Conservation (phyloP, 2,888 invertebrate species). For the Andricus curvator region DNA sequence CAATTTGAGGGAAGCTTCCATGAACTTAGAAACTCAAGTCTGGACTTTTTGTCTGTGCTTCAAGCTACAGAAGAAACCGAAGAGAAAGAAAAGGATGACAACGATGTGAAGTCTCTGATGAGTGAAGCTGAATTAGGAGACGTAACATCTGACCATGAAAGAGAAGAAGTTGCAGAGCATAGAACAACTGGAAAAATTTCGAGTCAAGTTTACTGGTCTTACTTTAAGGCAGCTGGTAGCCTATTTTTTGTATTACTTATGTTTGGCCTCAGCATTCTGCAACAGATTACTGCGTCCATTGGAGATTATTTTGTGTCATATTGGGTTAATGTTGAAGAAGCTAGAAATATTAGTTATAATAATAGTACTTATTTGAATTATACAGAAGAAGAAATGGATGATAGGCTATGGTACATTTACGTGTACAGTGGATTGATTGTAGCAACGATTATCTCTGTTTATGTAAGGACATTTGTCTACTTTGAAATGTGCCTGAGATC, state of each 20-base stretch:
- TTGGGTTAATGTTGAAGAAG: constrained; percentile 81
- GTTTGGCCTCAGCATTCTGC: constrained; percentile 61
- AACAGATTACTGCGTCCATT: constrained; percentile 70
- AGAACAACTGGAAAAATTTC: constrained; percentile 60
- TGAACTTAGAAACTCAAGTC: constrained; percentile 80
- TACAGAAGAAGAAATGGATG: constrained; percentile 44
- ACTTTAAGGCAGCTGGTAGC: constrained; percentile 71
- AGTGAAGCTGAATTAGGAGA: constrained; percentile 50
- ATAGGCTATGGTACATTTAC: constrained; percentile 79
- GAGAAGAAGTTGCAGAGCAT: constrained; percentile 39
- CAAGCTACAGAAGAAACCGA: background rate
- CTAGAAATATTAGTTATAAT: background rate
- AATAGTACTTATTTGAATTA: constrained; percentile 50
- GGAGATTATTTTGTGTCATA: constrained; percentile 75
- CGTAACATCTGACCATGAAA: background rate
- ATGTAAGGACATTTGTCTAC: constrained; percentile 78
- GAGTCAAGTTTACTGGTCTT: constrained; percentile 62
- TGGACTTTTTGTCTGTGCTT: constrained; percentile 79
- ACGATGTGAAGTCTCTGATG: constrained; percentile 33
- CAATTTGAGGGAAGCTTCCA: constrained; percentile 82
- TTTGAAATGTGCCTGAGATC: constrained; percentile 87
- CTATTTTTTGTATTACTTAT: constrained; percentile 63
- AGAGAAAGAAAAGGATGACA: background rate
- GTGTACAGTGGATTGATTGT: constrained; percentile 79
- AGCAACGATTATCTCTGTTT: constrained; percentile 72